A percentile compares a stretch with the other conserved stretches of the same genome.
These are phyloP conservation scores for Rhodophaea formosa DNA, from an alignment of 2,888 invertebrate species.

Conservation along the genomic window DNA sequence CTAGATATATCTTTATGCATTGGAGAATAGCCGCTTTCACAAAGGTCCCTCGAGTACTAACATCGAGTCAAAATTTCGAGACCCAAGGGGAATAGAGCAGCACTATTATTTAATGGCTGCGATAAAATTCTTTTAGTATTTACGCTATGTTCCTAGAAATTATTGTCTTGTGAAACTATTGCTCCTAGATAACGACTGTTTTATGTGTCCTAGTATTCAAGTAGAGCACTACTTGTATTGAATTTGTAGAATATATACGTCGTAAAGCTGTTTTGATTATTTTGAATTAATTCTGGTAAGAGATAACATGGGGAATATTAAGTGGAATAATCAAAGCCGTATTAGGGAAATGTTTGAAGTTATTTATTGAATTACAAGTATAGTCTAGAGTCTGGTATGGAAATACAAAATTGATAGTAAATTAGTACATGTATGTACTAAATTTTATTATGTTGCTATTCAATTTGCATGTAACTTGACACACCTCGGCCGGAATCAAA, in stretches of 20 bases:
- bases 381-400: too few species aligned
- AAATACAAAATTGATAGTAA: too few species aligned
- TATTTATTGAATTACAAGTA: too few species aligned
- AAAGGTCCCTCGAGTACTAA: neutral
- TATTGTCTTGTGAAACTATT: constrained; percentile 17
- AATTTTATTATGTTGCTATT: too few species aligned
- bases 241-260: neutral
- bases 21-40: too few species aligned
- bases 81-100: neutral
- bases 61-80: neutral
- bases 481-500: too few species aligned
- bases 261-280: neutral
- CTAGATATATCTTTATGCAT: too few species aligned
- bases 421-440: too few species aligned
- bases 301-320: neutral
- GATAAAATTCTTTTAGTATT: constrained; percentile 19
- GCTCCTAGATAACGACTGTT: neutral
- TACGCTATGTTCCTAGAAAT: constrained; percentile 15
- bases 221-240: neutral
- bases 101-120: constrained; percentile 9
- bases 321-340: neutral
- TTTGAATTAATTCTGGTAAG: neutral
- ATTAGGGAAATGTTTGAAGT: too few species aligned
- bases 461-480: too few species aligned
- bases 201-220: constrained; percentile 10